Conservation (phyloP, 2,113 vertebrate genomes). For the Lamprotornis superbus region DNA sequence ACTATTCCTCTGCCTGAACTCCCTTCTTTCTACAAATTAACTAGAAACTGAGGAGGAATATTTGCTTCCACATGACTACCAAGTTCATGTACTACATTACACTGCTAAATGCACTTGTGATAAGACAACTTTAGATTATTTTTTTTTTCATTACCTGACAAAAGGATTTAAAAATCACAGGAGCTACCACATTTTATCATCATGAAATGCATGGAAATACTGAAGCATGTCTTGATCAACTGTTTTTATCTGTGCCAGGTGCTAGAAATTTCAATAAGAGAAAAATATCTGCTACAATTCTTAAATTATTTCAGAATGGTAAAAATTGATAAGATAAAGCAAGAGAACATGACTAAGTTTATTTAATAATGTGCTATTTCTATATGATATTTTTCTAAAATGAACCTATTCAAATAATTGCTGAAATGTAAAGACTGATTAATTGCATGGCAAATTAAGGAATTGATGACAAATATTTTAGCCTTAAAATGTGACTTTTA, state of each 20-base stretch:
- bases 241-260: neutral
- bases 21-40: neutral
- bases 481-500: neutral
- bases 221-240: neutral
- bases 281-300: neutral
- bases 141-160: neutral
- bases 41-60: neutral
- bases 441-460: neutral
- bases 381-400: neutral
- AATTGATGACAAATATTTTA: neutral
- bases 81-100: neutral
- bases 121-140: neutral
- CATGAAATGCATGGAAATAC: neutral
- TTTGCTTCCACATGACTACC: neutral
- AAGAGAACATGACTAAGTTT: neutral
- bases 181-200: neutral
- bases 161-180: neutral
- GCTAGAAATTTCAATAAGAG: neutral
- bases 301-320: neutral
- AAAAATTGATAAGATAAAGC: neutral
- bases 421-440: neutral
- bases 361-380: neutral
- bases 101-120: neutral
- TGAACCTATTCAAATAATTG: neutral
- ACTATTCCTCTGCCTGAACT: neutral